Percentiles rank a stretch among this genome's conserved stretches.
Conservation (phyloP, 2,797 vertebrate species). For the Danio albolineatus region DNA sequence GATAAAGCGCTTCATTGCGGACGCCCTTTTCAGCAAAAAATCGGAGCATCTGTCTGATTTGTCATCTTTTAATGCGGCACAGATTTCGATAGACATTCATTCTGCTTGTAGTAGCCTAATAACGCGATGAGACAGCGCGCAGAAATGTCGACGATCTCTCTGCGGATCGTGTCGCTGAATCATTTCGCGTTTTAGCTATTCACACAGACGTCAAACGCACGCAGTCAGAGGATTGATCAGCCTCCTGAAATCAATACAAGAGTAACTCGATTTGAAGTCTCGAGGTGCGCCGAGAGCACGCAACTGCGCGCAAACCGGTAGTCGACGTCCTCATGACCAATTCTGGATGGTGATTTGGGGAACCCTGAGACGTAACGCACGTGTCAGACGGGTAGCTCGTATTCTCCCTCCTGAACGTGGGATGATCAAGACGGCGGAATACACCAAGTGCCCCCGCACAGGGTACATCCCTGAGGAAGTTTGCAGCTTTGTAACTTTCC, state of each 20-base stretch:
- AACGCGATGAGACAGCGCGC: neutral
- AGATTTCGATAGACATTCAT: neutral
- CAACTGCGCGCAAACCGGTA: constrained; percentile 50
- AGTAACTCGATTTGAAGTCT: constrained; percentile 25
- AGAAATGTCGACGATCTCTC: neutral
- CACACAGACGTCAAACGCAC: constrained; percentile 25
- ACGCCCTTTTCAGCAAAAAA: neutral
- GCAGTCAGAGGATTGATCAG: constrained; percentile 7
- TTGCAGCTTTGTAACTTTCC: constrained; percentile 16
- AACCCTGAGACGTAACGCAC: constrained; percentile 50
- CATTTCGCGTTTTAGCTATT: neutral
- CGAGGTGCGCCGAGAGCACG: constrained; percentile 9
- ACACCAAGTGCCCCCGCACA: constrained; percentile 32
- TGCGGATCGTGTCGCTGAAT: neutral
- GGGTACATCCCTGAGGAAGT: constrained; percentile 43
- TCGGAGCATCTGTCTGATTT: neutral
- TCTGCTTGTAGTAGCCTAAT: neutral
- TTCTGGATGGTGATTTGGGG: constrained; percentile 44
- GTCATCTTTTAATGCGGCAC: neutral
- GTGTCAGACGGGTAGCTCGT: constrained; percentile 39
- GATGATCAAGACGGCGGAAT: constrained; percentile 27
- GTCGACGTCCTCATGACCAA: constrained; percentile 52
- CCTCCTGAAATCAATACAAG: neutral
- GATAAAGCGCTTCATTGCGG: neutral
- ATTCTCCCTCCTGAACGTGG: constrained; percentile 42